These are phyloP conservation scores for Alfaro cultratus DNA, from an alignment of 2,797 vertebrate species.

Conservation along the genomic window DNA sequence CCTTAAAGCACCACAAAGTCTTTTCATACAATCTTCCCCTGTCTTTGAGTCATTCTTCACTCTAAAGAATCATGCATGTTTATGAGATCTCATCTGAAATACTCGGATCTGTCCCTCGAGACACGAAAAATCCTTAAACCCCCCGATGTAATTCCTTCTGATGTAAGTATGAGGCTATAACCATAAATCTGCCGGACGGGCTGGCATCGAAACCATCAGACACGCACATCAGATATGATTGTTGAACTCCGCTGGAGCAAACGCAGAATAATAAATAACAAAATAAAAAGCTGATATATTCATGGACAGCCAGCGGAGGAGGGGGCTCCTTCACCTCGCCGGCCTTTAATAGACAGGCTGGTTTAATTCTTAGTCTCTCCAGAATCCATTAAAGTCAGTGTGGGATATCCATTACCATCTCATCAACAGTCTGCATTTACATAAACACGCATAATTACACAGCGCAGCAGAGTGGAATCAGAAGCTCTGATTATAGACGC, in stretches of 20 bases:
- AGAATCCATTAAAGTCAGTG: constrained; percentile 67
- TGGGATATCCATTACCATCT: constrained; percentile 69
- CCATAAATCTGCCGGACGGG: constrained; percentile 3
- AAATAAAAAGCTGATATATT: neutral
- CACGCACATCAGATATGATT: neutral
- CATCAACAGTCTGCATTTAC: constrained; percentile 78
- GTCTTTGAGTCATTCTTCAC: neutral
- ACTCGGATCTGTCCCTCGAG: neutral
- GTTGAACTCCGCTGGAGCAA: constrained; percentile 1
- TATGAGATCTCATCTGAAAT: constrained; percentile 8
- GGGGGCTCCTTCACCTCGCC: constrained; percentile 47
- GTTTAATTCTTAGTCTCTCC: constrained; percentile 61
- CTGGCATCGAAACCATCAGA: constrained; percentile 3
- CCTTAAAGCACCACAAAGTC: neutral
- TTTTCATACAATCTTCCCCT: neutral
- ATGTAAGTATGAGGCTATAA: neutral
- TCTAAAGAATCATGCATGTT: neutral
- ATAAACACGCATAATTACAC: constrained; percentile 87
- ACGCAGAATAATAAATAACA: constrained; percentile 5
- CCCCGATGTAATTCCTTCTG: constrained; percentile 2
- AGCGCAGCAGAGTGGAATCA: constrained; percentile 53
- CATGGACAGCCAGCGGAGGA: neutral
- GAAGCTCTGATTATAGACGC: constrained; percentile 45
- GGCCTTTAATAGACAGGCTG: constrained; percentile 63
- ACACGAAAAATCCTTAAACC: neutral